These are phyloP conservation scores for Barypeithes pellucidus DNA, from an alignment of 2,888 invertebrate species.

Conservation along the genomic window DNA sequence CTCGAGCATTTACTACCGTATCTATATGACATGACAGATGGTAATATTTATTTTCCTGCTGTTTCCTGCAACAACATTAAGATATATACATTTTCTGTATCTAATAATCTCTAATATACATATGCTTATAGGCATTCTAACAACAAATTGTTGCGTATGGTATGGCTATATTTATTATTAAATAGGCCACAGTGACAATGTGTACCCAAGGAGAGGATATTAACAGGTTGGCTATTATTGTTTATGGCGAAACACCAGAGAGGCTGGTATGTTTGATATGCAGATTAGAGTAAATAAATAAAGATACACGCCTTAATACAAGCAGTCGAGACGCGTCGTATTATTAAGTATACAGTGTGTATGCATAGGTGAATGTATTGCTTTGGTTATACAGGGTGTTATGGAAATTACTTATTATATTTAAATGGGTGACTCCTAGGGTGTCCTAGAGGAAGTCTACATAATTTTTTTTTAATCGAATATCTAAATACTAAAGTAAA, in stretches of 20 bases:
- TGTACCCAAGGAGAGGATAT: slow-evolving; percentile 28
- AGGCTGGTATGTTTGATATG: slow-evolving; percentile 46
- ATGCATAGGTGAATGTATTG: neutral
- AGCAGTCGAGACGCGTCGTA: slow-evolving; percentile 27
- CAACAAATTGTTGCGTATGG: slow-evolving; percentile 17
- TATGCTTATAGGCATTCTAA: slow-evolving; percentile 13
- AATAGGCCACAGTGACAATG: slow-evolving; percentile 41
- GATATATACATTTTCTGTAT: slow-evolving; percentile 13
- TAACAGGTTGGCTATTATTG: slow-evolving; percentile 43
- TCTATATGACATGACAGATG: slow-evolving; percentile 20
- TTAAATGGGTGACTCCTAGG: no score
- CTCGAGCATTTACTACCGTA: slow-evolving; percentile 2
- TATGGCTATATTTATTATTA: slow-evolving; percentile 36
- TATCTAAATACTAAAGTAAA: no score
- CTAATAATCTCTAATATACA: slow-evolving; percentile 16
- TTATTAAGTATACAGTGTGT: slow-evolving; percentile 12
- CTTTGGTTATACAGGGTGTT: no score
- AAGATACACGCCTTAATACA: slow-evolving; percentile 36
- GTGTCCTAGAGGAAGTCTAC: no score
- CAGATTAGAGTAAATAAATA: slow-evolving; percentile 39
- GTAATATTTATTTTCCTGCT: slow-evolving; percentile 9
- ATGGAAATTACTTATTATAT: no score
- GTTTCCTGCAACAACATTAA: neutral
- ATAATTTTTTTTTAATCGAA: no score
- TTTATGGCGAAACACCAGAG: slow-evolving; percentile 34